Evolutionary conservation across 2,888 invertebrate genomes (phyloP).

Genomic region (Leptinotarsa haldemani): DNA sequence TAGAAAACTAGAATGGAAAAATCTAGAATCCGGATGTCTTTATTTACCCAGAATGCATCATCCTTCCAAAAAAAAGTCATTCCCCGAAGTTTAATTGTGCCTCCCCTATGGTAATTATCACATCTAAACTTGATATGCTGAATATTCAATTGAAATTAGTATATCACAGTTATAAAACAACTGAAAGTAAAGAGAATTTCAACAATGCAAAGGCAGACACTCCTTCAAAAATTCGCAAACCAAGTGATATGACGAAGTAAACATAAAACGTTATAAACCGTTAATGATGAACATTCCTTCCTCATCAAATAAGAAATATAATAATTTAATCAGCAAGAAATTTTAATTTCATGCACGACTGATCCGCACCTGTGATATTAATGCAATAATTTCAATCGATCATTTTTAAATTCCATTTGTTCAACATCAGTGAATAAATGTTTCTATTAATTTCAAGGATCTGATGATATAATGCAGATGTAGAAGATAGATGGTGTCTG

Average conservation of each 20-base stretch:
- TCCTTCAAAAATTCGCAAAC: not conserved
- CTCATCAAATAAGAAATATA: not conserved
- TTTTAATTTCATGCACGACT: constrained; percentile 14
- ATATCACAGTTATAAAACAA: not conserved
- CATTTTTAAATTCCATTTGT: constrained; percentile 4
- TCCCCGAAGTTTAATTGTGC: too few species aligned
- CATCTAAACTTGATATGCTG: too few species aligned
- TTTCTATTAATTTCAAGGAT: constrained; percentile 9
- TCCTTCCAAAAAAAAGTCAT: too few species aligned
- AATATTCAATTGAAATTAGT: too few species aligned
- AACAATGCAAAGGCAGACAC: not conserved
- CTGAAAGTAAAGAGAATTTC: not conserved
- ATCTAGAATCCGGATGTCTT: too few species aligned
- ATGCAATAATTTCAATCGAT: constrained; percentile 9
- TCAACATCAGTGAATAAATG: constrained; percentile 2
- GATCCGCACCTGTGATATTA: constrained; percentile 9
- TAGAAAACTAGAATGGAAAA: too few species aligned
- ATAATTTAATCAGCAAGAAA: not conserved
- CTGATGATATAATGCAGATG: not conserved
- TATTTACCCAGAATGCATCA: too few species aligned
- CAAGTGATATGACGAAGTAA: not conserved
- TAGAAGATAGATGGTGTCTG: not conserved
- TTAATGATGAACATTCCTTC: not conserved
- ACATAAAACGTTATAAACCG: not conserved
- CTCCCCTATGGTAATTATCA: too few species aligned